Evolutionary conservation across 2,888 invertebrate species (phyloP), one percentile per base, ranked within the genome.

Genomic region (Epistrophe grossulariae): DNA sequence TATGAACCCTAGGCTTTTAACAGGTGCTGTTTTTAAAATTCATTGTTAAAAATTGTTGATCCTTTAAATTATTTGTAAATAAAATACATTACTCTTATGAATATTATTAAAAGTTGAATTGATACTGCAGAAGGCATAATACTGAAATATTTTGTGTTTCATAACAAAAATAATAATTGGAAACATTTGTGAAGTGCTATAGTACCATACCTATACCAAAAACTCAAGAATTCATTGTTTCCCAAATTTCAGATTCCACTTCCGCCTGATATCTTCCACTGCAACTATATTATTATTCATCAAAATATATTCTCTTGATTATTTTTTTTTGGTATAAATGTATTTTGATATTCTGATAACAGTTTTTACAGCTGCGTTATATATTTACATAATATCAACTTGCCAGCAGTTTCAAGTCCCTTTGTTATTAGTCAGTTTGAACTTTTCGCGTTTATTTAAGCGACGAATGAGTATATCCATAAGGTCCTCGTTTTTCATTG

Each of bases 371-470:
- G 52, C 48, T 68, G 24, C 24, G 1, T 1, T 24, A 24, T 2
- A 24, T 24, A 24, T n/a, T n/a, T n/a, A n/a, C n/a, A n/a, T n/a
- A n/a, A n/a, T 24, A 24, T 24, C 2, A 24, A 24, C 24, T 24
- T n/a, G n/a, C n/a, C 24, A 24, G 28, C 19, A 55, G 55, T 17
- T 24, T 3, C 1, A 24, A 24, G 4, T 38, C 24, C n/a, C 35
- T 66, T 35, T 38, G n/a, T 24, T 59, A 50, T 68, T 68, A 60
- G 59, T 40, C 28, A 60, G 24, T 19, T 15, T 19, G 68, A 50
- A 70, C 55, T 55, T 52, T 35, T 35, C n/a, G 11, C 40, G n/a
- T 55, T 52, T 55, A 40, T 66, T 66, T 50, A 6, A 68, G 19
- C 52, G 13, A 48, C n/a, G 31, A n/a, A n/a, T n/a, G n/a, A 7